Percentiles rank a stretch among this genome's conserved stretches.
These are phyloP conservation scores for Nothocercus nigrocapillus DNA, from an alignment of 2,113 vertebrate genomes.

Conservation along the genomic window DNA sequence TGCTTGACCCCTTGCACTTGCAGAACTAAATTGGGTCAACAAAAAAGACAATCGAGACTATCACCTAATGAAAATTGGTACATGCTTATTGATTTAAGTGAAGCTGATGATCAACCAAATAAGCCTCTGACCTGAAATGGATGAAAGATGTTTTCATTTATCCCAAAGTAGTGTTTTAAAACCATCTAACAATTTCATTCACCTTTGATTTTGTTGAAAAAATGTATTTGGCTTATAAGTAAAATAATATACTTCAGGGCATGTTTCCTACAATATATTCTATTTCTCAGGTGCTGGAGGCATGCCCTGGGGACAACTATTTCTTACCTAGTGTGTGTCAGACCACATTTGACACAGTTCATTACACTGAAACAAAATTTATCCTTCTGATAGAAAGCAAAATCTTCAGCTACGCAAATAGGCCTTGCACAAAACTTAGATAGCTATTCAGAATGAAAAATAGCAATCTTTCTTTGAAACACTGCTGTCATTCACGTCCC, in stretches of 20 bases:
- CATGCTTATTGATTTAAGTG: neutral
- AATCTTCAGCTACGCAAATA: slow-evolving; percentile 26
- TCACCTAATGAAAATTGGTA: neutral
- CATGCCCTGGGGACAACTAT: slow-evolving; percentile 37
- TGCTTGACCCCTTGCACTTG: neutral
- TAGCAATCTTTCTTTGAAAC: neutral
- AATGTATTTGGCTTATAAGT: neutral
- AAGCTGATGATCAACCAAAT: neutral
- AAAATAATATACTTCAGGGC: slow-evolving; percentile 12
- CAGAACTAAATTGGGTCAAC: neutral
- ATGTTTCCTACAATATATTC: slow-evolving; percentile 33
- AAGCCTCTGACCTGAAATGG: neutral
- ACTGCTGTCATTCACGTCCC: neutral
- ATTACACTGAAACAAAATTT: slow-evolving; percentile 52
- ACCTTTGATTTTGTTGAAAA: slow-evolving; percentile 17
- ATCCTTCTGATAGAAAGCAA: slow-evolving; percentile 34
- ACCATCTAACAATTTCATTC: neutral
- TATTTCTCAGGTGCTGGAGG: slow-evolving; percentile 52
- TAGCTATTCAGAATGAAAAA: slow-evolving; percentile 9
- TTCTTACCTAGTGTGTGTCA: slow-evolving; percentile 65
- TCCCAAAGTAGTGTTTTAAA: neutral
- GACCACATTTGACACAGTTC: slow-evolving; percentile 56
- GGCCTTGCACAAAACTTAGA: neutral
- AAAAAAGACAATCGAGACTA: neutral
- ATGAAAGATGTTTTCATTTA: neutral